These are phyloP conservation scores for Agriopis aurantiaria DNA, from an alignment of 2,888 invertebrate genomes.

Conservation along the genomic window DNA sequence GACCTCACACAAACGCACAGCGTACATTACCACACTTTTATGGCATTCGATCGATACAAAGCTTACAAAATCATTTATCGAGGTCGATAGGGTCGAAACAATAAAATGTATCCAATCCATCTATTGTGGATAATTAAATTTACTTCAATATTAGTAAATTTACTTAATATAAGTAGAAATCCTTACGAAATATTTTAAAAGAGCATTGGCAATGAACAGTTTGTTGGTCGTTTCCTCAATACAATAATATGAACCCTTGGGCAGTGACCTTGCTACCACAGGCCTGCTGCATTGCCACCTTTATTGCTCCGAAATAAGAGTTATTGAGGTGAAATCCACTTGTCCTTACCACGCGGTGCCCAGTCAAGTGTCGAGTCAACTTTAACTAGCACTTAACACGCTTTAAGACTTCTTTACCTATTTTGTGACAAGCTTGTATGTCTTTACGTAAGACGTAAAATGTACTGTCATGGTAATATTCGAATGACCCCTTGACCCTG, in stretches of 20 bases:
- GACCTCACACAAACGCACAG: constrained; percentile 13
- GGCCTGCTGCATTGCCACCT: background rate
- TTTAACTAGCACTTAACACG: constrained; percentile 20
- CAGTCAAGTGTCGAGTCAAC: constrained; percentile 2
- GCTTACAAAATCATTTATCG: constrained; percentile 31
- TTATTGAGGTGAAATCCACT: background rate
- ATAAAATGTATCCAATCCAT: constrained; percentile 4
- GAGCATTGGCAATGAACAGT: constrained; percentile 27
- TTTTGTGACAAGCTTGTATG: constrained; percentile 13
- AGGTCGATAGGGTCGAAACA: constrained; percentile 30
- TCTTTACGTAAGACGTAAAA: constrained; percentile 11
- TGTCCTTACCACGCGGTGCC: background rate
- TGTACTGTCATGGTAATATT: background rate
- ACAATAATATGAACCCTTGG: constrained; percentile 16
- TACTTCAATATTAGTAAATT: background rate
- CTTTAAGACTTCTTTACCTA: constrained; percentile 4
- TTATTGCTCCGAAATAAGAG: background rate
- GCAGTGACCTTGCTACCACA: background rate
- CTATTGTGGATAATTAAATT: background rate
- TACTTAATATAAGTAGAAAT: constrained; percentile 1
- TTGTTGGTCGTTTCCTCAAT: constrained; percentile 12
- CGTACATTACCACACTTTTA: constrained; percentile 21
- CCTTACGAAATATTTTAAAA: background rate
- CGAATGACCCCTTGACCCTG: constrained; percentile 25
- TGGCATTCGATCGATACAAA: background rate